Evolutionary conservation across 2,797 vertebrate genomes (phyloP).

Genomic region (Coendou prehensilis): DNA sequence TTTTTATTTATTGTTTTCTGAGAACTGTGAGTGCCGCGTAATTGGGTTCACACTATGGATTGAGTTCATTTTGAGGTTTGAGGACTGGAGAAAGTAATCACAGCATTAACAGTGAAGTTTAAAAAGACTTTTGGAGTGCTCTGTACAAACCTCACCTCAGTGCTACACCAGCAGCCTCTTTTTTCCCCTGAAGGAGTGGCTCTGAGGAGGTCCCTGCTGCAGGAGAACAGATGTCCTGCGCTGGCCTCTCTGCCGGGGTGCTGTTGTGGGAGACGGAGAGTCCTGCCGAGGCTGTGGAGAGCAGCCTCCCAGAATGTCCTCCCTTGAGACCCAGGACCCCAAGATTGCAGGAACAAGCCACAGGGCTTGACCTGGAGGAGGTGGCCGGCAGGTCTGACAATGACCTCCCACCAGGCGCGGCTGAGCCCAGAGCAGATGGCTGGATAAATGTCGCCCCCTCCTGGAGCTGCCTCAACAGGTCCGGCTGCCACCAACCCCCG

Average conservation of each 20-base stretch:
- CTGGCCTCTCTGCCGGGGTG: neutral
- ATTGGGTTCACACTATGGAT: neutral
- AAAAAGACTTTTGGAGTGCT: neutral
- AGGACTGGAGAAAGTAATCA: neutral
- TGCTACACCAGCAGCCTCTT: neutral
- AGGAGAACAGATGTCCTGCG: neutral
- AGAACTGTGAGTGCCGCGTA: neutral
- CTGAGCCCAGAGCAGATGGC: neutral
- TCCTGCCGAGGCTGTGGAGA: neutral
- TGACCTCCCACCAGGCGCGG: neutral
- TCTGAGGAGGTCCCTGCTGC: neutral
- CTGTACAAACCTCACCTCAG: neutral
- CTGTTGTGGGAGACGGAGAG: neutral
- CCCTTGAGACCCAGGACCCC: neutral
- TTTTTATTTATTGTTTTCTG: constrained; percentile 11
- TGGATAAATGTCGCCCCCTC: neutral
- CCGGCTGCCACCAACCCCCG: neutral
- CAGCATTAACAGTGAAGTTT: neutral
- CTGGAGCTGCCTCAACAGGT: neutral
- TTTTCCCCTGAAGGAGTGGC: neutral
- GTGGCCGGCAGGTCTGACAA: neutral
- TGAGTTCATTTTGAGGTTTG: neutral
- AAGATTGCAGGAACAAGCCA: neutral
- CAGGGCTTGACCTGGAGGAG: neutral
- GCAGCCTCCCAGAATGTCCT: neutral